Conservation (phyloP, 2,888 invertebrate species). For the Drosophila yooni region DNA sequence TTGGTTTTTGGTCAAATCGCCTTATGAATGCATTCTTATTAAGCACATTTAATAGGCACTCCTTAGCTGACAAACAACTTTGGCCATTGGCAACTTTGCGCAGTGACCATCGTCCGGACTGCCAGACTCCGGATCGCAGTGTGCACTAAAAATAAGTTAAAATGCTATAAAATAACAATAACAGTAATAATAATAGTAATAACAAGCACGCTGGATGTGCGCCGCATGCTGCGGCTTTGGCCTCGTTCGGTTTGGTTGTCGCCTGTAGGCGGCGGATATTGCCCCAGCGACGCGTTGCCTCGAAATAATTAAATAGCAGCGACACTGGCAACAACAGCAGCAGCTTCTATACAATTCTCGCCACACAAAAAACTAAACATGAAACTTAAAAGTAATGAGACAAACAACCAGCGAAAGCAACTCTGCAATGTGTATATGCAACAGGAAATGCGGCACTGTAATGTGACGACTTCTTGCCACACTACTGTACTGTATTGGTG, state of each 20-base stretch:
- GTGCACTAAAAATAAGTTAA: conserved; percentile 61
- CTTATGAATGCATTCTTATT: conserved; percentile 21
- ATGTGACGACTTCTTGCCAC: conserved; percentile 16
- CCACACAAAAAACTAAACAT: conserved; percentile 29
- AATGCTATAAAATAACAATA: conserved; percentile 72
- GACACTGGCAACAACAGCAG: conserved; percentile 9
- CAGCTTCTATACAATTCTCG: conserved; percentile 10
- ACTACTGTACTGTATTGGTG: conserved; percentile 12
- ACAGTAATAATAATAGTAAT: conserved; percentile 58
- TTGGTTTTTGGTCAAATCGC: background rate
- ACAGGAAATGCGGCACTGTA: conserved; percentile 43
- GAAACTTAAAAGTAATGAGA: conserved; percentile 58
- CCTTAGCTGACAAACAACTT: conserved; percentile 23
- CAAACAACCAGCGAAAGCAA: conserved; percentile 26
- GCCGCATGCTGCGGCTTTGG: conserved; percentile 43
- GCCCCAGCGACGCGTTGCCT: conserved; percentile 34
- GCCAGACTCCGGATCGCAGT: conserved; percentile 22
- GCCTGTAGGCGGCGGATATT: conserved; percentile 17
- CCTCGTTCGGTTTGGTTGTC: conserved; percentile 10
- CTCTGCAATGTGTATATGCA: conserved; percentile 20
- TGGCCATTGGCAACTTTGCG: conserved; percentile 21
- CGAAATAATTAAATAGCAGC: conserved; percentile 69
- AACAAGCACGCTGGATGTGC: conserved; percentile 41
- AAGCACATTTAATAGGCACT: conserved; percentile 13
- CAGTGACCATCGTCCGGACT: conserved; percentile 3